Conservation (phyloP, 1,140 invertebrate genomes). For the Archegozetes longisetosus region DNA sequence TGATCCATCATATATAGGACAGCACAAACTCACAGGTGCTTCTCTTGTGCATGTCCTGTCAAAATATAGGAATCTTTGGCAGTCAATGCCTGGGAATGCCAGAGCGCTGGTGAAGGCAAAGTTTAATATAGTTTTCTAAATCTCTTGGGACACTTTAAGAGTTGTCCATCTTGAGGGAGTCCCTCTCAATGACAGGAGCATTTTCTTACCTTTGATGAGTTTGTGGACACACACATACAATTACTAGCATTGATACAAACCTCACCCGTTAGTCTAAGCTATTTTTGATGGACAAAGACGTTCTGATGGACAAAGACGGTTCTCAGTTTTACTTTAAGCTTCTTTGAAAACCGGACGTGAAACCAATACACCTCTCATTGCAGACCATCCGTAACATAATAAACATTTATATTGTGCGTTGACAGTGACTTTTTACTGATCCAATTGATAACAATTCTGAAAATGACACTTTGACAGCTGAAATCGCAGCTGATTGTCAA, state of each 20-base stretch:
- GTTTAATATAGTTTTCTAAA: neutral
- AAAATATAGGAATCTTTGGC: neutral
- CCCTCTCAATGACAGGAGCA: neutral
- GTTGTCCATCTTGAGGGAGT: neutral
- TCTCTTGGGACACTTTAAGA: neutral
- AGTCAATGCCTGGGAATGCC: neutral
- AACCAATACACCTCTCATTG: neutral
- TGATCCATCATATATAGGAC: conserved; percentile 4
- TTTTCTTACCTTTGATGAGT: neutral
- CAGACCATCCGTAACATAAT: neutral
- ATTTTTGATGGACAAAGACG: neutral
- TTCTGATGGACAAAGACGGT: neutral
- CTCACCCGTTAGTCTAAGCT: neutral
- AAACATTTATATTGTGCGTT: neutral
- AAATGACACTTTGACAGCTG: neutral
- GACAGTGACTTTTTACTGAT: neutral
- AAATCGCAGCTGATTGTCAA: neutral
- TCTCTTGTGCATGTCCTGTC: neutral
- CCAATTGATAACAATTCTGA: neutral
- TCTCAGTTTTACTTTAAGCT: neutral
- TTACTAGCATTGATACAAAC: neutral
- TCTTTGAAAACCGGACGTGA: neutral
- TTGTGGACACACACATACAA: neutral
- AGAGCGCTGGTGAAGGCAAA: neutral
- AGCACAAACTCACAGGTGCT: neutral